phyloP scores from a whole-genome alignment of 2,797 vertebrate species.

The Hoplostethus mediterraneus region DNA sequence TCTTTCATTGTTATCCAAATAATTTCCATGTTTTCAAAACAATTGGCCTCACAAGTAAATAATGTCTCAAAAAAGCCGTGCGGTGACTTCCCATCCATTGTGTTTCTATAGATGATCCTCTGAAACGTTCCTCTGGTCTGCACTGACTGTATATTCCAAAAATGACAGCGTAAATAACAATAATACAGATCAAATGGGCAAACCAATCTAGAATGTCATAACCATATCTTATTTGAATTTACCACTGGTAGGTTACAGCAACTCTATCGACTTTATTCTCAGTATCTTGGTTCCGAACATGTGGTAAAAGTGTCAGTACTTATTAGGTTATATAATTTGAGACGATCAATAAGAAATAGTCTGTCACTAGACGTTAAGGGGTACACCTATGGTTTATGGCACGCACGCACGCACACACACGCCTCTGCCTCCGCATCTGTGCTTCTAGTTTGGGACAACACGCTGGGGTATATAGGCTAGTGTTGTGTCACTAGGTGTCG shows the following conservation, averaged over 20 bases:
- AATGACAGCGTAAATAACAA: conserved; percentile 30
- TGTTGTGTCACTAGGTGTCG: too few relatives aligned
- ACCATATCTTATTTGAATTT: not conserved
- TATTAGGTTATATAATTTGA: not conserved
- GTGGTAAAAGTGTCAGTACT: not conserved
- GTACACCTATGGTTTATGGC: too few relatives aligned
- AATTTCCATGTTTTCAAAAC: conserved; percentile 74
- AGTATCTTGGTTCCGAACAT: not conserved
- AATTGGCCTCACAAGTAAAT: conserved; percentile 73
- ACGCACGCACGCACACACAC: too few relatives aligned
- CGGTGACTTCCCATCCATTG: conserved; percentile 73
- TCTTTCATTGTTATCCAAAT: conserved; percentile 83
- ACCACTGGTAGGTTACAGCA: not conserved
- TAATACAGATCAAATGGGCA: conserved; percentile 1
- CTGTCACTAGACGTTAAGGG: not conserved
- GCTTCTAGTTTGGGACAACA: too few relatives aligned
- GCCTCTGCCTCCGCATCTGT: too few relatives aligned
- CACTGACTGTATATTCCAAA: conserved; percentile 19
- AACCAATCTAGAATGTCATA: not conserved
- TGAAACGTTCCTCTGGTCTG: conserved; percentile 29
- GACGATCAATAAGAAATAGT: not conserved
- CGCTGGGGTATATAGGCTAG: too few relatives aligned
- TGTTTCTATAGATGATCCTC: conserved; percentile 43
- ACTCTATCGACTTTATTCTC: not conserved
- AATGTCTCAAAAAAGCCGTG: conserved; percentile 49